These are phyloP conservation scores for Bubo blakistoni DNA, from an alignment of 2,113 vertebrate genomes.

Conservation along the genomic window DNA sequence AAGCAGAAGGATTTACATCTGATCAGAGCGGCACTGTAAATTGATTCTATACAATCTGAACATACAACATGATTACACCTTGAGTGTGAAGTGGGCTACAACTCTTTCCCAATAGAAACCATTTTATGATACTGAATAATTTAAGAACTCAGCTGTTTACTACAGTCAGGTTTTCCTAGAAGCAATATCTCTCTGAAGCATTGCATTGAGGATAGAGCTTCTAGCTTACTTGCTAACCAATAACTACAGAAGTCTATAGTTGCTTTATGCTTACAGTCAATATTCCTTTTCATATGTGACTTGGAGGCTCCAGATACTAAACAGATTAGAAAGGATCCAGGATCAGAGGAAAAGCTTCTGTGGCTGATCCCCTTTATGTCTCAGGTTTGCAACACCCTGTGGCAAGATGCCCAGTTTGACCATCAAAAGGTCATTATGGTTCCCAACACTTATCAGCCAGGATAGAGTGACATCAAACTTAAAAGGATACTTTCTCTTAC, in stretches of 20 bases:
- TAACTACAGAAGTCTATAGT: not conserved
- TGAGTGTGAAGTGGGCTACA: not conserved
- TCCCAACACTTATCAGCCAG: not conserved
- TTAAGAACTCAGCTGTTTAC: not conserved
- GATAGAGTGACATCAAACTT: not conserved
- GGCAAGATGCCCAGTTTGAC: not conserved
- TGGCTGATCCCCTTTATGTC: not conserved
- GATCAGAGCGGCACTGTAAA: not conserved
- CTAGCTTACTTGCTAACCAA: not conserved
- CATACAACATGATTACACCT: not conserved
- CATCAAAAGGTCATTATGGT: not conserved
- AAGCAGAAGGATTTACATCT: not conserved
- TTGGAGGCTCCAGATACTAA: not conserved
- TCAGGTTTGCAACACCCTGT: not conserved
- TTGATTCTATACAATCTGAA: not conserved
- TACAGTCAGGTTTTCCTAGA: not conserved
- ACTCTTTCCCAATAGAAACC: not conserved
- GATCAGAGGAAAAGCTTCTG: not conserved
- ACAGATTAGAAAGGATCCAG: not conserved
- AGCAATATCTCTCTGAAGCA: not conserved
- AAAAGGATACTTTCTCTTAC: not conserved
- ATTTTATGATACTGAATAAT: not conserved
- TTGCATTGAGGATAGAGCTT: not conserved
- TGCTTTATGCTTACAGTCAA: not conserved
- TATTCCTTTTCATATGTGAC: not conserved